phyloP scores from a whole-genome alignment of 1,140 invertebrate genomes.

The Tribolium castaneum region DNA sequence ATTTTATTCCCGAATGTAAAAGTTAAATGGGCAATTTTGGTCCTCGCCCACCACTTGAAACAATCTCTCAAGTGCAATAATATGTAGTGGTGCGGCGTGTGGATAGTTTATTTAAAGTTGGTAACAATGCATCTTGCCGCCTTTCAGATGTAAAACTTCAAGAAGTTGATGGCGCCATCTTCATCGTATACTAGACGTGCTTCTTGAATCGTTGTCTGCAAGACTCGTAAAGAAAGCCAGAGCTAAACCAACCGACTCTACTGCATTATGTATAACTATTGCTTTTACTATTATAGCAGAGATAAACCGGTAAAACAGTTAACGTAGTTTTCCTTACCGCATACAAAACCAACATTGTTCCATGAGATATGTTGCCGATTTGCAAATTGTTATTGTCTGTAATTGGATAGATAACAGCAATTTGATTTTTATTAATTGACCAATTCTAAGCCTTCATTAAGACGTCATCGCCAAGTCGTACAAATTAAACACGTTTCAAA shows the following conservation, averaged over 20 bases:
- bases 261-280: constrained; percentile 34
- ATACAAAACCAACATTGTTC: constrained; percentile 11
- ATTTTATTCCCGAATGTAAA: too few relatives aligned
- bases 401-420: neutral
- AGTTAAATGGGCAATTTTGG: constrained; percentile 22
- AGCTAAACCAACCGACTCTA: constrained; percentile 11
- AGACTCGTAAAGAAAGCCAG: constrained; percentile 17
- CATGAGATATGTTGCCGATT: constrained; percentile 19
- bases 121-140: constrained; percentile 8
- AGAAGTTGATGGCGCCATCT: constrained; percentile 16
- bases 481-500: neutral
- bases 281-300: constrained; percentile 21
- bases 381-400: constrained; percentile 21
- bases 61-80: constrained; percentile 12
- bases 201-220: constrained; percentile 17
- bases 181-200: constrained; percentile 4
- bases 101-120: constrained; percentile 12
- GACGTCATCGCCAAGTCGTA: neutral
- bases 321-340: constrained; percentile 19
- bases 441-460: too few relatives aligned
- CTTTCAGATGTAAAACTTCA: constrained; percentile 3
- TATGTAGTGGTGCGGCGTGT: constrained; percentile 12
- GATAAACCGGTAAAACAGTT: constrained; percentile 26
- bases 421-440: neutral
- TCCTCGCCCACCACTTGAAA: neutral